Conservation (phyloP, 2,888 invertebrate genomes). For the Gerris lacustris region DNA sequence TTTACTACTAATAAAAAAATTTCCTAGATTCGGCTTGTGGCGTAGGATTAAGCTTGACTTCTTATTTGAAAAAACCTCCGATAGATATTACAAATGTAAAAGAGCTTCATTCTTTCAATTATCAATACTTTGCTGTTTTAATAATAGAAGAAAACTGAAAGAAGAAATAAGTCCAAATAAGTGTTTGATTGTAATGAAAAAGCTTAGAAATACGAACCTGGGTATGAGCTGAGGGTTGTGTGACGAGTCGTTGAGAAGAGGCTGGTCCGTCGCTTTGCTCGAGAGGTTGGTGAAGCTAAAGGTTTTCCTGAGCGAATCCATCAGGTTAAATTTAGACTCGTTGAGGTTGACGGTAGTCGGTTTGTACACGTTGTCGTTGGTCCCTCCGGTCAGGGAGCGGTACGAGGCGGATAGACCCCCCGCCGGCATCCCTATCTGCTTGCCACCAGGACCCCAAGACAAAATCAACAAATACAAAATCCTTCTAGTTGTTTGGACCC, state of each 20-base stretch:
- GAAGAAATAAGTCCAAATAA: no score
- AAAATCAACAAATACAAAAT: slow-evolving; percentile 24
- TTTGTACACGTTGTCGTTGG: slow-evolving; percentile 44
- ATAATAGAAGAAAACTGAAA: no score
- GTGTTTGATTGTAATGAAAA: background rate
- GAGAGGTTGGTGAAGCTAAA: slow-evolving; percentile 40
- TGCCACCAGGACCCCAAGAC: slow-evolving; percentile 8
- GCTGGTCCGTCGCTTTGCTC: slow-evolving; percentile 24
- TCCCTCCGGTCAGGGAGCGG: slow-evolving; percentile 43
- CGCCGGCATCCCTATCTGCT: slow-evolving; percentile 47
- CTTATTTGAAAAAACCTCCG: no score
- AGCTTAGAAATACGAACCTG: slow-evolving; percentile 18
- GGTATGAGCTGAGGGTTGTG: slow-evolving; percentile 19
- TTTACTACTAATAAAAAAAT: no score
- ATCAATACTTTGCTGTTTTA: no score
- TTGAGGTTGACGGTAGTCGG: slow-evolving; percentile 49
- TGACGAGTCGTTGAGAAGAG: slow-evolving; percentile 22
- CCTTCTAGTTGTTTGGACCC: background rate
- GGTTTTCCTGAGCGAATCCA: slow-evolving; percentile 50
- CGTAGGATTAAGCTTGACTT: no score
- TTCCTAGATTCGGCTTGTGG: no score
- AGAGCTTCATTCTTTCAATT: no score
- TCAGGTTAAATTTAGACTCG: slow-evolving; percentile 43
- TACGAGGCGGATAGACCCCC: slow-evolving; percentile 51
- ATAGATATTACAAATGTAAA: no score